phyloP scores from a whole-genome alignment of 1,140 invertebrate species.

The Prorops nasuta region DNA sequence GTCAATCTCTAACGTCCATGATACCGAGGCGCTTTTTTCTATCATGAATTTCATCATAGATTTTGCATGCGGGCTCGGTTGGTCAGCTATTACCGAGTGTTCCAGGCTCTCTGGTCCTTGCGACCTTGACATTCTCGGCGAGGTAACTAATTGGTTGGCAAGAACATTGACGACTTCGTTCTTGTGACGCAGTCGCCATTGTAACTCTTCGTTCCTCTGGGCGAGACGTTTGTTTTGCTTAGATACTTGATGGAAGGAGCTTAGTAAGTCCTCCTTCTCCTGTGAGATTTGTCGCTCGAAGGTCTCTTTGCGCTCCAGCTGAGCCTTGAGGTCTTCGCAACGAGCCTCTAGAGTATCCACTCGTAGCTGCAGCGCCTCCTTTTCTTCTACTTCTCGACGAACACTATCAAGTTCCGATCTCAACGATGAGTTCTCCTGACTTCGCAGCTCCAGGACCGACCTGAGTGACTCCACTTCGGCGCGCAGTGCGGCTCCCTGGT shows the following conservation, averaged over 20 bases:
- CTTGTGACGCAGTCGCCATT: constrained; percentile 80
- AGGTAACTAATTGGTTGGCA: constrained; percentile 44
- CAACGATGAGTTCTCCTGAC: constrained; percentile 69
- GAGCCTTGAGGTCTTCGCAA: constrained; percentile 68
- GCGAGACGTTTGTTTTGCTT: constrained; percentile 75
- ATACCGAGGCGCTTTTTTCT: constrained; percentile 79
- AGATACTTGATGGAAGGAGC: constrained; percentile 68
- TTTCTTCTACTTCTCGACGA: constrained; percentile 60
- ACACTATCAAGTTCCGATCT: constrained; percentile 64
- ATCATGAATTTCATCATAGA: constrained; percentile 75
- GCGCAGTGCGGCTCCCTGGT: constrained; percentile 51
- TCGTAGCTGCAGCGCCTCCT: constrained; percentile 62
- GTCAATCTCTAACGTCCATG: constrained; percentile 78
- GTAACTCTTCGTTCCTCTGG: constrained; percentile 82
- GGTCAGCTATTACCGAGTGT: constrained; percentile 20
- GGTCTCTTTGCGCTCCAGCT: constrained; percentile 61
- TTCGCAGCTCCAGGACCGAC: constrained; percentile 73
- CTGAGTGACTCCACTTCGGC: constrained; percentile 73
- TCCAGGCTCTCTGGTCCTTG: constrained; percentile 37
- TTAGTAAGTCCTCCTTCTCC: constrained; percentile 70
- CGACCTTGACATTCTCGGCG: constrained; percentile 34
- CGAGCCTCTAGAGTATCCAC: constrained; percentile 62
- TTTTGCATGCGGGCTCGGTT: constrained; percentile 46
- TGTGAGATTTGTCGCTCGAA: constrained; percentile 57
- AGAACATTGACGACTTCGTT: constrained; percentile 63